Evolutionary conservation across 1,140 invertebrate genomes (phyloP).

Genomic region (Pseudoatta argentina): DNA sequence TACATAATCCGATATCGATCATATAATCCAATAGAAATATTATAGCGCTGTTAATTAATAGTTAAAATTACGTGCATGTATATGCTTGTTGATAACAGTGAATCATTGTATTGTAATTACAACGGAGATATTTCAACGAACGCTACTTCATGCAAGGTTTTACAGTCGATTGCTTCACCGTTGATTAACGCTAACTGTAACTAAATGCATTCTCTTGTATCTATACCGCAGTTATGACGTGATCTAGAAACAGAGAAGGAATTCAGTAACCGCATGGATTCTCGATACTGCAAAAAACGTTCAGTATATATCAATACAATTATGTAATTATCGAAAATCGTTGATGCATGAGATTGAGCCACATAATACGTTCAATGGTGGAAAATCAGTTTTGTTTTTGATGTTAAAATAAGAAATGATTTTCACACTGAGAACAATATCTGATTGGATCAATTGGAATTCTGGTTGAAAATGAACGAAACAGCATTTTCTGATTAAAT

Average conservation of each 20-base stretch:
- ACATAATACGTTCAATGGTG: too few relatives aligned
- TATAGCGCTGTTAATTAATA: neutral
- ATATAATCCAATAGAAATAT: neutral
- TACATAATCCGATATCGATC: too few relatives aligned
- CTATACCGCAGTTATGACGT: neutral
- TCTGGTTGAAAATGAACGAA: too few relatives aligned
- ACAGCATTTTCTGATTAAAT: too few relatives aligned
- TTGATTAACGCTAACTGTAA: slow-evolving; percentile 48
- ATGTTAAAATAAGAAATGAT: too few relatives aligned
- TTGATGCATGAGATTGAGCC: neutral
- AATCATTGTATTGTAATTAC: neutral
- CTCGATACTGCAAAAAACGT: neutral
- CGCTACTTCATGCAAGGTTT: neutral
- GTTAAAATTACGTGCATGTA: neutral
- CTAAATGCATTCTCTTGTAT: slow-evolving; percentile 13
- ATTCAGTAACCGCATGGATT: neutral
- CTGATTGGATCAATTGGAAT: too few relatives aligned
- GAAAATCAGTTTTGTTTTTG: too few relatives aligned
- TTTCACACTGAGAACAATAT: too few relatives aligned
- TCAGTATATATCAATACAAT: neutral
- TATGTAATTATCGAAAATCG: slow-evolving; percentile 30
- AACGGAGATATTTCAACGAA: neutral
- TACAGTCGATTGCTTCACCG: slow-evolving; percentile 31
- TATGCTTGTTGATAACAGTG: neutral
- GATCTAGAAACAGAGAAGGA: slow-evolving; percentile 28